phyloP scores from a whole-genome alignment of 2,113 vertebrate species.

The Sylvilagus bachmani region DNA sequence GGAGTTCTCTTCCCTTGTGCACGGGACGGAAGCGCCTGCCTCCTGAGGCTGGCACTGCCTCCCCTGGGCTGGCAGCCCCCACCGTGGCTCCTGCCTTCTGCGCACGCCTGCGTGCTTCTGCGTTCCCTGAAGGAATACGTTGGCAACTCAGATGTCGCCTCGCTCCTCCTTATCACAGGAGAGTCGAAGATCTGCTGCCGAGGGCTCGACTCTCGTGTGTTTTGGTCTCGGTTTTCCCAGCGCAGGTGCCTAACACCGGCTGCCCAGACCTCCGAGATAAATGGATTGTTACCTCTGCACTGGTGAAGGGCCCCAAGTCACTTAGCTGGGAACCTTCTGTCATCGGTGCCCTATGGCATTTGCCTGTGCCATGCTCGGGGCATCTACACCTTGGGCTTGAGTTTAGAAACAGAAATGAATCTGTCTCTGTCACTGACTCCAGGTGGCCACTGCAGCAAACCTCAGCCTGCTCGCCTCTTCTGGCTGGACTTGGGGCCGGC shows the following conservation, averaged over 20 bases:
- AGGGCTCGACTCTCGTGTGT: constrained; percentile 44
- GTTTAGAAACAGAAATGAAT: not conserved
- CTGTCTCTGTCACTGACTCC: not conserved
- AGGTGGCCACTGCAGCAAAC: not conserved
- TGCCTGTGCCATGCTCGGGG: not conserved
- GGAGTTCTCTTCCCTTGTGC: constrained; percentile 30
- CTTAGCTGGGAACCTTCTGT: not conserved
- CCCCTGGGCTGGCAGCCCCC: not conserved
- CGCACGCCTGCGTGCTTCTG: constrained; percentile 60
- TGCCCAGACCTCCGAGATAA: constrained; percentile 60
- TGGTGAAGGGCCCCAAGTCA: not conserved
- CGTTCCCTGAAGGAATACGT: constrained; percentile 22
- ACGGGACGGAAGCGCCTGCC: not conserved
- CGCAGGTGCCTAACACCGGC: constrained; percentile 23
- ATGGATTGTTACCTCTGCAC: constrained; percentile 62
- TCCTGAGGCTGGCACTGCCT: constrained; percentile 70
- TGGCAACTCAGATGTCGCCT: constrained; percentile 59
- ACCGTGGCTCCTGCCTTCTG: constrained; percentile 21
- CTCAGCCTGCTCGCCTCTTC: accelerated
- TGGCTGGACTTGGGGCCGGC: not conserved
- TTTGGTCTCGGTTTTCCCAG: constrained; percentile 29
- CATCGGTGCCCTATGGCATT: not conserved
- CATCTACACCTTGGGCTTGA: not conserved
- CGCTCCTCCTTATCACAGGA: constrained; percentile 61
- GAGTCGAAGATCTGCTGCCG: constrained; percentile 82